phyloP scores from a whole-genome alignment of 2,113 vertebrate genomes.

The Paramisgurnus dabryanus region DNA sequence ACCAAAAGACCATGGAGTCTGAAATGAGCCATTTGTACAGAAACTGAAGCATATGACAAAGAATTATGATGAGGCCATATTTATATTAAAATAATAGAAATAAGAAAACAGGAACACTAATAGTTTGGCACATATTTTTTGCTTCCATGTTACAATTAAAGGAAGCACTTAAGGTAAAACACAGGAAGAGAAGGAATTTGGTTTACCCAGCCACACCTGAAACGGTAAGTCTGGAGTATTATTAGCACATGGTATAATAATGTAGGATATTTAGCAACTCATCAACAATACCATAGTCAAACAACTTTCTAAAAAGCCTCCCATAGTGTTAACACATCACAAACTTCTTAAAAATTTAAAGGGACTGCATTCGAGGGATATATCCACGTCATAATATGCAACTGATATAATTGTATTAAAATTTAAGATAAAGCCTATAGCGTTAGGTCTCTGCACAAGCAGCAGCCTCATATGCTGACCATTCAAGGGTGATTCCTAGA shows the following conservation, averaged over 20 bases:
- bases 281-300: background rate
- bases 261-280: background rate
- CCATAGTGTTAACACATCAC: too few species aligned
- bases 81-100: background rate
- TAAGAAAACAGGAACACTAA: background rate
- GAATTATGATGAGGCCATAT: conserved; percentile 3
- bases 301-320: background rate
- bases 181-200: background rate
- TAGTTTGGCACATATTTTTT: background rate
- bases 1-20: background rate
- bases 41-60: conserved; percentile 4
- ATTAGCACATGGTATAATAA: background rate
- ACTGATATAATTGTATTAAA: too few species aligned
- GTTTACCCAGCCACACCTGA: background rate
- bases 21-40: background rate
- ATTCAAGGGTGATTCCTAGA: too few species aligned
- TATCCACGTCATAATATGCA: too few species aligned
- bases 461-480: too few species aligned
- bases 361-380: too few species aligned
- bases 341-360: too few species aligned
- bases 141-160: conserved; percentile 19
- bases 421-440: too few species aligned
- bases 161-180: background rate
- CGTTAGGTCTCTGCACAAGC: too few species aligned
- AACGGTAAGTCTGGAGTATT: background rate